Base-by-base conservation (phyloP, 2,888 invertebrate species). In the Crioceris asparagi region DNA sequence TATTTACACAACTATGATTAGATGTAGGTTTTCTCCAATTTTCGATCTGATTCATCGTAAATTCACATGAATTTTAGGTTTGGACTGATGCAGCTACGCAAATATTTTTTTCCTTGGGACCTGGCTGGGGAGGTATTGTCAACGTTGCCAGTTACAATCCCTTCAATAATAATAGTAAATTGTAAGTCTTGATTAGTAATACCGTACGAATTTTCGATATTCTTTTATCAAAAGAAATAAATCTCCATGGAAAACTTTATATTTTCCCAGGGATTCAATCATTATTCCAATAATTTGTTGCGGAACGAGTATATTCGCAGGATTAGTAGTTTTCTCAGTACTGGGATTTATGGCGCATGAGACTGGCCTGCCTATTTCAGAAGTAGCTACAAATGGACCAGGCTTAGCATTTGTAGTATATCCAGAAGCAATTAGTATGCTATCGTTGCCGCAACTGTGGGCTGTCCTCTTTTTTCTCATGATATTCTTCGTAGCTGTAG, bases 71-170 rank as follows among this genome's bases (percentile, higher is more conserved):
- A n/a, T n/a, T 44, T 51, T 53, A 85, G 85, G 82, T 91, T 3
- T 92, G 92, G 92, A 81, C 84, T 1, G 90, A 91, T 61, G 92
- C 92, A 1, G 87, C 88, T 0, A 79, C 87, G n/a, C 91, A 92
- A 65, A 82, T 92, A 47, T 90, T 92, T 64, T 92, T 82, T 59
- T 90, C 91, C 0, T 74, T 92, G 12, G 91, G 91, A 2, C 84
- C 86, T 1, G 86, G 86, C 4, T 85, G 85, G 80, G 87, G 87
- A 29, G 84, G 85, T 5, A 75, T 88, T 36, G 71, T 86, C 36
- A 83, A 83, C 57, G 83, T 85, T 81, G 82, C 86, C 19, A 87
- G 87, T 58, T 88, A 80, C 57, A 87, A 85, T 61, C 67, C 73
- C 44, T 84, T 84, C 55, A 70, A 75, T 43, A 85, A 84, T 54